These are phyloP conservation scores for Eupelmus urozonus DNA, from an alignment of 2,888 invertebrate species.

Conservation along the genomic window DNA sequence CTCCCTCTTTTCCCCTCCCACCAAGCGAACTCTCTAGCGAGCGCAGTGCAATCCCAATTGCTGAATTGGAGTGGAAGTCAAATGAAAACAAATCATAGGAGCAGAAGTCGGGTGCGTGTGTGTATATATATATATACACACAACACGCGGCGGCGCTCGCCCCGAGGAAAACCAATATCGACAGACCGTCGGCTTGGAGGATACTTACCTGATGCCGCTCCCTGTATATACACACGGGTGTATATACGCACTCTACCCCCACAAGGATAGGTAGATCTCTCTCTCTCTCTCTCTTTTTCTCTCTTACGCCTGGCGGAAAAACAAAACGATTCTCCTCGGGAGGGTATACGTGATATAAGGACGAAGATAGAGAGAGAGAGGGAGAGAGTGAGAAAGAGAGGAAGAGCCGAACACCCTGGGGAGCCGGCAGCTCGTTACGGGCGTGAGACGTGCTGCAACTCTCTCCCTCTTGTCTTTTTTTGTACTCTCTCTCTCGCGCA, in stretches of 20 bases:
- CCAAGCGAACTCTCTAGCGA: neutral
- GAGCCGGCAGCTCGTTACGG: constrained; percentile 76
- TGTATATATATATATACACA: too few species aligned
- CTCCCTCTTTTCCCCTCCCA: too few species aligned
- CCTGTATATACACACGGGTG: neutral
- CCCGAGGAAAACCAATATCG: constrained; percentile 62
- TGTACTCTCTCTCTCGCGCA: constrained; percentile 19
- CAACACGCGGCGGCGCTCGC: constrained; percentile 11
- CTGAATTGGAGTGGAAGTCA: constrained; percentile 59
- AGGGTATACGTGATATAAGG: constrained; percentile 61
- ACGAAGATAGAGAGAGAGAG: constrained; percentile 49
- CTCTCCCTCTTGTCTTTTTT: constrained; percentile 61
- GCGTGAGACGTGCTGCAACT: constrained; percentile 73
- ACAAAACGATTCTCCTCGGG: constrained; percentile 67
- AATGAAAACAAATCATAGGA: constrained; percentile 67
- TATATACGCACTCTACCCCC: constrained; percentile 4
- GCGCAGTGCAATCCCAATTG: constrained; percentile 51
- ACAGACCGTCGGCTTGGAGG: constrained; percentile 49
- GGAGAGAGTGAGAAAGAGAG: constrained; percentile 30
- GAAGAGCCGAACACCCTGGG: constrained; percentile 72
- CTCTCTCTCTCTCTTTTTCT: too few species aligned
- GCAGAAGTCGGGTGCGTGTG: constrained; percentile 35
- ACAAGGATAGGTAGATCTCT: constrained; percentile 64
- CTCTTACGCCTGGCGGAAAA: constrained; percentile 65
- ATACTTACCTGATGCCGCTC: constrained; percentile 53